Base-by-base conservation (phyloP, 2,888 invertebrate genomes). In the Stramonita haemastoma region DNA sequence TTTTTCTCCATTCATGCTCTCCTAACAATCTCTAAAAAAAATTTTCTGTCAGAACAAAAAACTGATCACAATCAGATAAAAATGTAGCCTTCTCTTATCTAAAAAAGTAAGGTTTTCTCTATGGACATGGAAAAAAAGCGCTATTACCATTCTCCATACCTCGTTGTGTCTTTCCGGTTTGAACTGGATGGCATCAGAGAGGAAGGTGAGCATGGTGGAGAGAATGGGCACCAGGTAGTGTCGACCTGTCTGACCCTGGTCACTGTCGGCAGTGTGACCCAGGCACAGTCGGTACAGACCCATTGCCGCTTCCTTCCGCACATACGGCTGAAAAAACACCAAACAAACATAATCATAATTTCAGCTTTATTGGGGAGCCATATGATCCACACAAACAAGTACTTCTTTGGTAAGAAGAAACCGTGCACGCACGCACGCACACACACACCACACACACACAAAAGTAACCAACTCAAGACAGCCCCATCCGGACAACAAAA, bases 241-340 rank as follows among this genome's bases (percentile, higher is more conserved):
- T 13, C 89, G 89, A 1, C 81, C 81, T 11, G 8, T 19, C 89
- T 95, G 95, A 26, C 96, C 96, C 77, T 94, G 95, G 91, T 94
- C 95, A 57, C 96, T 95, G 86, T 96, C 96, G 6, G 94, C 92
- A 6, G 96, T 95, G 77, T 94, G 93, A 0, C 98, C 98, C 90
- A 98, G 96, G 95, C 98, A 98, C 87, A 98, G 97, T 87, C 98
- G 97, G 96, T 99, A 98, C n/a, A 99, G 96, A 0, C 98, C 98
- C 88, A 98, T 98, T 96, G 98, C 98, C 0, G 98, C 98, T 96
- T 99, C 99, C 89, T 98, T 97, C 29, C 99, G 97, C 0, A 99
- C 98, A 92, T 98, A 97, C 0, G 98, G 98, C 95, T 96, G 86
- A 57, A 13, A 34, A 6, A n/a, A 77, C 5, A 29, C 6, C 26